Evolutionary conservation across 23 tunicate species (phyloP).

Genomic region (Trididemnum nubilum): DNA sequence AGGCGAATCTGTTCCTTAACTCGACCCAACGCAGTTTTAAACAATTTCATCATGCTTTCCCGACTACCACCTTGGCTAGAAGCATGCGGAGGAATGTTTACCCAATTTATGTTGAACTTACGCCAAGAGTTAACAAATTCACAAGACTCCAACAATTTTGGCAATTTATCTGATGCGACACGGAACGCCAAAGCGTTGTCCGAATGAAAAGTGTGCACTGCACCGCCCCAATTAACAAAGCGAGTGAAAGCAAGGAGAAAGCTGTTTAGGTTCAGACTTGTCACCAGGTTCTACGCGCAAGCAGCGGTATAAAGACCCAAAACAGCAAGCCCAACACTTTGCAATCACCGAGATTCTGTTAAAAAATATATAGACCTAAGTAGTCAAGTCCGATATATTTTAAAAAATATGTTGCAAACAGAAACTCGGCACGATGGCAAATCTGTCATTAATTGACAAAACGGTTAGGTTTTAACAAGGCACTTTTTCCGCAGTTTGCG

Average conservation of each 20-base stretch:
- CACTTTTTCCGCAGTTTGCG: not conserved
- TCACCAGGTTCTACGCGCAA: not conserved
- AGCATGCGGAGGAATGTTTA: constrained; percentile 1
- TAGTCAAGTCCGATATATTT: constrained; percentile 2
- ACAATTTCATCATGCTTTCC: constrained; percentile 10
- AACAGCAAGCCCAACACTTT: constrained; percentile 10
- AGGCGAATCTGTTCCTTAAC: not conserved
- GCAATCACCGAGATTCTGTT: constrained; percentile 9
- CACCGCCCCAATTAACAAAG: not conserved
- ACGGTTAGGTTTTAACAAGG: not conserved
- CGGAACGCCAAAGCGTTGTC: not conserved
- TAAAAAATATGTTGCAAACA: not conserved
- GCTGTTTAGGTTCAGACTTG: not conserved
- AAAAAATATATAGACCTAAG: not conserved
- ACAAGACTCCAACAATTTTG: not conserved
- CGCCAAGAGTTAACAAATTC: not conserved
- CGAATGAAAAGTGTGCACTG: not conserved
- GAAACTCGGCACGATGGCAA: constrained; percentile 1
- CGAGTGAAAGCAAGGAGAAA: constrained; percentile 13
- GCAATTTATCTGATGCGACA: not conserved
- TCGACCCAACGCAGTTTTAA: not conserved
- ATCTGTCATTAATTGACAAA: not conserved
- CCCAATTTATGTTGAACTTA: not conserved
- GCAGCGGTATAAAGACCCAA: not conserved
- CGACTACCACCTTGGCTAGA: constrained; percentile 8